A percentile compares a stretch with the other conserved stretches of the same genome.
phyloP scores from a whole-genome alignment of 2,113 vertebrate species.

The Pachycephala philippinensis region DNA sequence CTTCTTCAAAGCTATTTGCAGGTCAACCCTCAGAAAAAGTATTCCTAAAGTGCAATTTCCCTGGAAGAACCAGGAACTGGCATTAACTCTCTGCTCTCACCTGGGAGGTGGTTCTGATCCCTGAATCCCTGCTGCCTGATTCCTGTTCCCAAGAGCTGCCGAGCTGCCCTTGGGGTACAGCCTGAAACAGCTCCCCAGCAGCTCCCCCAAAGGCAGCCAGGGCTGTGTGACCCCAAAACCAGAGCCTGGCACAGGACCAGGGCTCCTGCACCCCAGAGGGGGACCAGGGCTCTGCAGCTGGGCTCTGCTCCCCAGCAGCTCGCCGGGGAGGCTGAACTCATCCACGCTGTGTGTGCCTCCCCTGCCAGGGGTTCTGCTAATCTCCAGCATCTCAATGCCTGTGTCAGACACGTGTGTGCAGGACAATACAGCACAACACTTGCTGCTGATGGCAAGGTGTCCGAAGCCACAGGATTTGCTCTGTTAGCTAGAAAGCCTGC shows the following conservation, averaged over 20 bases:
- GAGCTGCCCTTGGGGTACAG: neutral
- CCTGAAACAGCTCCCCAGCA: neutral
- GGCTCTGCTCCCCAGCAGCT: neutral
- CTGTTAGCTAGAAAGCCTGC: neutral
- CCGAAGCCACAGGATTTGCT: fast-evolving
- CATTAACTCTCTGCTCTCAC: neutral
- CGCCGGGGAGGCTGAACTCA: neutral
- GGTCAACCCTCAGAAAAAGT: neutral
- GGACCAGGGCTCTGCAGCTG: neutral
- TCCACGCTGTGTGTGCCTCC: neutral
- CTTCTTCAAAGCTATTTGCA: neutral
- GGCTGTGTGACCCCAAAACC: neutral
- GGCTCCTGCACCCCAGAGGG: neutral
- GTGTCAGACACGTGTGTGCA: neutral
- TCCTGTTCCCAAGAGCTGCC: neutral
- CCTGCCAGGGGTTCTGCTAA: neutral
- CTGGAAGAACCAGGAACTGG: neutral
- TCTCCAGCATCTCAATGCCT: neutral
- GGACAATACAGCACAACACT: neutral
- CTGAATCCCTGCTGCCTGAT: neutral
- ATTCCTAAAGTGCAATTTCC: neutral
- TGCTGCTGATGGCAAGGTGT: neutral
- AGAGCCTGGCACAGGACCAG: neutral
- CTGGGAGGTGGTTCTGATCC: neutral
- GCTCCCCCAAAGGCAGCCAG: neutral